Evolutionary conservation across 2,797 vertebrate species (phyloP).

Genomic region (Yasuhikotakia modesta): DNA sequence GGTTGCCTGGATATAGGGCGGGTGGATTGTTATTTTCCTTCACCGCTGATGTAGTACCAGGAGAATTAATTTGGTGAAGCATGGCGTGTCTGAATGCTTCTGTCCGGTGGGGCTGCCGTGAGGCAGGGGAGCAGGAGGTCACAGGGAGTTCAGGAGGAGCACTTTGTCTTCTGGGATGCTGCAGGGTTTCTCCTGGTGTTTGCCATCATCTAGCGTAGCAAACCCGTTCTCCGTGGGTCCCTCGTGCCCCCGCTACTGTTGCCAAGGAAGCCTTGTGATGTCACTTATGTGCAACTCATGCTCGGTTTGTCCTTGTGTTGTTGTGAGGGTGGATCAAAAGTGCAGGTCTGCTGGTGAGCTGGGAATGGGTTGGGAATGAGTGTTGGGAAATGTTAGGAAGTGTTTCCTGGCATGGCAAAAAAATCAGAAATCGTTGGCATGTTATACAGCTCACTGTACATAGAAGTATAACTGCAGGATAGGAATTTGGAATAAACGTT

Average conservation of each 20-base stretch:
- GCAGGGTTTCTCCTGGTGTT: slow-evolving; percentile 20
- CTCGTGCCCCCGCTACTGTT: slow-evolving; percentile 4
- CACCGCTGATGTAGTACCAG: slow-evolving; percentile 40
- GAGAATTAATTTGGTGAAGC: slow-evolving; percentile 52
- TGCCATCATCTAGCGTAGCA: not conserved
- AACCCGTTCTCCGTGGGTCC: slow-evolving; percentile 27
- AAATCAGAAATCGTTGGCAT: not conserved
- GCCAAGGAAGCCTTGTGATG: slow-evolving; percentile 21
- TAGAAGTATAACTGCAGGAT: too few species aligned
- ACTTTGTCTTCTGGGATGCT: slow-evolving; percentile 20
- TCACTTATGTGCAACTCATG: not conserved
- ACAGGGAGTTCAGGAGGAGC: slow-evolving; percentile 49
- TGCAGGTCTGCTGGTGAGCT: not conserved
- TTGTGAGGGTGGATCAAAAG: slow-evolving; percentile 3
- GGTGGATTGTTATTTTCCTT: slow-evolving; percentile 6
- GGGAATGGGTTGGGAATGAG: not conserved
- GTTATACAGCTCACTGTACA: too few species aligned
- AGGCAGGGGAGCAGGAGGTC: slow-evolving; percentile 38
- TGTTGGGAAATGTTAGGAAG: too few species aligned
- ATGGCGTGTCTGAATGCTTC: slow-evolving; percentile 14
- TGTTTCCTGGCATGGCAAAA: not conserved
- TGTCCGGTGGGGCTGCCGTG: slow-evolving; percentile 12
- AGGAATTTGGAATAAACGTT: not conserved
- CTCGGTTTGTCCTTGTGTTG: not conserved
- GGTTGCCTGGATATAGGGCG: slow-evolving; percentile 45